Conservation (phyloP, 2,888 invertebrate genomes). For the Tetragonisca angustula region DNA sequence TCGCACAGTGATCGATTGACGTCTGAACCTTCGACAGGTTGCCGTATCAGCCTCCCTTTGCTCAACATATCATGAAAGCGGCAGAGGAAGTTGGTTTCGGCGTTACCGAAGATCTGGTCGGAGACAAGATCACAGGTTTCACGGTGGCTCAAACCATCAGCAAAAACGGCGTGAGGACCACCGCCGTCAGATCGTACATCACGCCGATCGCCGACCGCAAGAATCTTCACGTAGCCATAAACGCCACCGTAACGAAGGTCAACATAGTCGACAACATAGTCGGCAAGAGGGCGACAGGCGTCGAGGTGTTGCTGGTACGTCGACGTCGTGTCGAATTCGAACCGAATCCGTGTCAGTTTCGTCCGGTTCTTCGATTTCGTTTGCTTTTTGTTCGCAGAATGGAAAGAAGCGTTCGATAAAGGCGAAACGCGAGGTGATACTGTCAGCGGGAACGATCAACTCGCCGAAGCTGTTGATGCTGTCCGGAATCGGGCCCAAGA, state of each 20-base stretch:
- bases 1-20: neutral
- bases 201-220: slow-evolving; percentile 85
- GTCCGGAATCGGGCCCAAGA: slow-evolving; percentile 88
- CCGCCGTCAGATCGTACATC: slow-evolving; percentile 86
- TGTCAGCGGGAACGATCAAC: slow-evolving; percentile 88
- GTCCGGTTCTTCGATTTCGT: neutral
- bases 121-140: slow-evolving; percentile 87
- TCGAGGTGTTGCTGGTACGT: slow-evolving; percentile 85
- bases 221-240: slow-evolving; percentile 87
- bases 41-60: slow-evolving; percentile 87
- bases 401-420: slow-evolving; percentile 53
- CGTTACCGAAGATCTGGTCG: slow-evolving; percentile 87
- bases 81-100: slow-evolving; percentile 87
- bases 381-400: slow-evolving; percentile 54
- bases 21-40: slow-evolving; percentile 83
- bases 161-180: slow-evolving; percentile 87
- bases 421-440: slow-evolving; percentile 84
- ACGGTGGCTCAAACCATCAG: slow-evolving; percentile 88
- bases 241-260: slow-evolving; percentile 86
- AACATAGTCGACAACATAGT: slow-evolving; percentile 84
- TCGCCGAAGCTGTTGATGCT: slow-evolving; percentile 88
- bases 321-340: neutral
- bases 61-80: slow-evolving; percentile 86
- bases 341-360: too few relatives aligned
- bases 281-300: slow-evolving; percentile 84